These are phyloP conservation scores for Nemopilema nomurai DNA, from an alignment of 30 jellyfish, hydroid and myxozoan species.

Conservation along the genomic window DNA sequence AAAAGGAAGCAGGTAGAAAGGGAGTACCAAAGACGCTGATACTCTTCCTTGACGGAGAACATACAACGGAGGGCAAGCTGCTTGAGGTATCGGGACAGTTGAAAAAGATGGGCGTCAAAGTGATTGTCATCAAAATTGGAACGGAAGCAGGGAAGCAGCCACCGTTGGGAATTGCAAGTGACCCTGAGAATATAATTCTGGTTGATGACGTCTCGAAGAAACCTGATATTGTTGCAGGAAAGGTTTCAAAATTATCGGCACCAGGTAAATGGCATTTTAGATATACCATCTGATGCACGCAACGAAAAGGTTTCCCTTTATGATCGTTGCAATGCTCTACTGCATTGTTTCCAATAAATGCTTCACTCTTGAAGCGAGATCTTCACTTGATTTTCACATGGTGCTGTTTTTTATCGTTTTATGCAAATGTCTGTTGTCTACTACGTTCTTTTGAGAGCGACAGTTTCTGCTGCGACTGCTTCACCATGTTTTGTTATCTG, in stretches of 20 bases:
- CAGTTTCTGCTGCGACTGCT: background rate
- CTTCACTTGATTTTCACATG: too few species aligned
- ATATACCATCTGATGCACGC: too few species aligned
- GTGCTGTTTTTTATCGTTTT: too few species aligned
- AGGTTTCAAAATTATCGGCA: background rate
- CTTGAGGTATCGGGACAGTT: slow-evolving; percentile 9
- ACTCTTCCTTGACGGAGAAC: slow-evolving; percentile 37
- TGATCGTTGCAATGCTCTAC: too few species aligned
- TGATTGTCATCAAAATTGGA: slow-evolving; percentile 52
- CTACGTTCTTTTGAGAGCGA: background rate
- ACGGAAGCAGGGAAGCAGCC: background rate
- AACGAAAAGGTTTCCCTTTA: too few species aligned
- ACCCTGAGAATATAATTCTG: background rate
- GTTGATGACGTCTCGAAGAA: background rate
- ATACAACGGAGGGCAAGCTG: slow-evolving; percentile 18
- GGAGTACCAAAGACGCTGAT: slow-evolving; percentile 60
- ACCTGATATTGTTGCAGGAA: background rate
- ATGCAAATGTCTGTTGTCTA: too few species aligned
- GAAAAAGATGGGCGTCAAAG: slow-evolving; percentile 47
- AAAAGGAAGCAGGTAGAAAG: slow-evolving; percentile 60
- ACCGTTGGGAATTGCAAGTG: slow-evolving; percentile 12
- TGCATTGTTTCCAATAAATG: too few species aligned
- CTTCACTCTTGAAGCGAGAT: too few species aligned
- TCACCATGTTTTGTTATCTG: background rate
- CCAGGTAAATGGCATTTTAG: slow-evolving; percentile 1